phyloP scores from a whole-genome alignment of 2,888 invertebrate genomes.

The Ornithoptera priamus region DNA sequence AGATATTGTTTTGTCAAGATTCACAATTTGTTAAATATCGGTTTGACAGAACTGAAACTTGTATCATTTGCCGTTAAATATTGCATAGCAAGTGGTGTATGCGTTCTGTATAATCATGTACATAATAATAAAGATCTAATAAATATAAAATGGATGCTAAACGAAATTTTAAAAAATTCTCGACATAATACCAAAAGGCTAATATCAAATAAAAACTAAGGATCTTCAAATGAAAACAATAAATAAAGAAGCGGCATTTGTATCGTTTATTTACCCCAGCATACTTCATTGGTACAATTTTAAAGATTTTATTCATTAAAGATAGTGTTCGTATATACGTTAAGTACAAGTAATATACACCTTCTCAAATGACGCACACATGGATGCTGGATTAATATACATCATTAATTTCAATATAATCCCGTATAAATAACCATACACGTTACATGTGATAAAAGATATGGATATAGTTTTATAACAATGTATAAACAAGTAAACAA shows the following conservation, averaged over 20 bases:
- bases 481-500: constrained; percentile 79
- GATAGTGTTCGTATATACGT: constrained; percentile 63
- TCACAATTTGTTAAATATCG: too few species aligned
- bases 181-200: too few species aligned
- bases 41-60: too few species aligned
- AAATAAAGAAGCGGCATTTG: constrained; percentile 79
- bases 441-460: constrained; percentile 73
- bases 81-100: too few species aligned
- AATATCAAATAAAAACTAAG: neutral
- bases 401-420: constrained; percentile 58
- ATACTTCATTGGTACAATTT: constrained; percentile 79
- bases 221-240: constrained; percentile 54
- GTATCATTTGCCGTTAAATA: too few species aligned
- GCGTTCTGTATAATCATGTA: too few species aligned
- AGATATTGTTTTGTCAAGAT: too few species aligned
- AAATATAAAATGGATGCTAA: too few species aligned
- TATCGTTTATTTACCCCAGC: constrained; percentile 77
- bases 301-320: constrained; percentile 67
- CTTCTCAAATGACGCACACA: constrained; percentile 72
- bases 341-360: constrained; percentile 73
- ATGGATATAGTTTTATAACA: constrained; percentile 76
- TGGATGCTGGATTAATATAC: constrained; percentile 74
- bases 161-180: too few species aligned
- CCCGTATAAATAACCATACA: constrained; percentile 75
- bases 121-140: too few species aligned